phyloP scores from a whole-genome alignment of 2,888 invertebrate species.

The Eristalis arbustorum region DNA sequence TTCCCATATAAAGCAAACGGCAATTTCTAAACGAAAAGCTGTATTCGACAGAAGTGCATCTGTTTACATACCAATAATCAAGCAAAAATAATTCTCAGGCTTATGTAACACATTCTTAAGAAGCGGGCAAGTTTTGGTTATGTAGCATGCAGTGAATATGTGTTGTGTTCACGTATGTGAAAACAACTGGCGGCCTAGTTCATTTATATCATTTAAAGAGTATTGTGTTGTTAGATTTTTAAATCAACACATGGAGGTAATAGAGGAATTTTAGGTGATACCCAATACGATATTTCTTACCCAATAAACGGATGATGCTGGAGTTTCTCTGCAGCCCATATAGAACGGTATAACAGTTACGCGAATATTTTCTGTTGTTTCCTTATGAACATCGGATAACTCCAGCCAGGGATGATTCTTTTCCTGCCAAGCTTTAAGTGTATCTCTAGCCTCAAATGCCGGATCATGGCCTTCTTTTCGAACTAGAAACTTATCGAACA shows the following conservation, averaged over 20 bases:
- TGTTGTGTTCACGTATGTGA: neutral
- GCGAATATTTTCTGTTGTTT: slow-evolving; percentile 94
- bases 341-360: slow-evolving; percentile 99
- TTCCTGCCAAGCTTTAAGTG: slow-evolving; percentile 96
- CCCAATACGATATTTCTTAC: slow-evolving; percentile 67
- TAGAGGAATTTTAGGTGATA: neutral
- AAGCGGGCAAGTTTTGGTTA: neutral
- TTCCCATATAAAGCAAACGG: too few species aligned
- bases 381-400: slow-evolving; percentile 97
- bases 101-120: neutral
- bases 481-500: slow-evolving; percentile 96
- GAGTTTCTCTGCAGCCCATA: slow-evolving; percentile 96
- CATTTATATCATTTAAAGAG: too few species aligned
- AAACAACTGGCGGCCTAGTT: neutral
- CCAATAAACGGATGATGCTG: slow-evolving; percentile 95
- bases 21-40: neutral
- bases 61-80: neutral
- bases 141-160: neutral
- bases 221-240: too few species aligned
- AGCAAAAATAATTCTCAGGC: neutral
- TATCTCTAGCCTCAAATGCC: slow-evolving; percentile 93
- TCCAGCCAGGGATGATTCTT: slow-evolving; percentile 99
- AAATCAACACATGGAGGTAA: neutral
- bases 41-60: neutral
- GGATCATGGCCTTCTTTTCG: slow-evolving; percentile 90